Percentiles rank a stretch among this genome's conserved stretches.
Evolutionary conservation across 2,113 vertebrate species (phyloP).

Genomic region (Neolamprologus kungweensis): DNA sequence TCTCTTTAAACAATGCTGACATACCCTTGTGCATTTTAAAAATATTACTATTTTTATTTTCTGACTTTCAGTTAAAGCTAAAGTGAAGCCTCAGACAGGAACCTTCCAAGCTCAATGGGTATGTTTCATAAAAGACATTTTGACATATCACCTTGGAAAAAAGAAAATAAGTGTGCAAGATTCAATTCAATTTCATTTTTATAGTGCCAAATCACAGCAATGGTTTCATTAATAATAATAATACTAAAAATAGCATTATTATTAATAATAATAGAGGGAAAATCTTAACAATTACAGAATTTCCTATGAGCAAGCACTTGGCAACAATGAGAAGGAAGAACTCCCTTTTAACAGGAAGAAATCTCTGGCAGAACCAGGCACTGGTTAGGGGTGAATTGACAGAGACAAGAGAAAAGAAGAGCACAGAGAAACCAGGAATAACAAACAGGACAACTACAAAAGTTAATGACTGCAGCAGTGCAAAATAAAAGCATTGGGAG

Average conservation of each 20-base stretch:
- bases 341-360: neutral
- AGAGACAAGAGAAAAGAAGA: neutral
- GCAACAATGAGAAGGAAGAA: neutral
- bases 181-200: neutral
- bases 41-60: neutral
- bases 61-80: neutral
- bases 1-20: neutral
- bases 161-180: neutral
- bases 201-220: neutral
- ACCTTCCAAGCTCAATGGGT: neutral
- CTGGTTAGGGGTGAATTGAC: fast-evolving
- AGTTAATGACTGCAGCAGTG: neutral
- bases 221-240: fast-evolving
- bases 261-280: neutral
- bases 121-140: neutral
- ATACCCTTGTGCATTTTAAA: neutral
- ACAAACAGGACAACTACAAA: neutral
- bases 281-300: neutral
- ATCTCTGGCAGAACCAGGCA: neutral
- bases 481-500: neutral
- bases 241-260: neutral
- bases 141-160: neutral
- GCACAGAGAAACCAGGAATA: neutral
- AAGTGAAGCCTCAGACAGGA: neutral
- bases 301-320: neutral